Evolutionary conservation across 2,797 vertebrate species (phyloP), one percentile per base, ranked within the genome.

Genomic region (Myioborus miniatus): DNA sequence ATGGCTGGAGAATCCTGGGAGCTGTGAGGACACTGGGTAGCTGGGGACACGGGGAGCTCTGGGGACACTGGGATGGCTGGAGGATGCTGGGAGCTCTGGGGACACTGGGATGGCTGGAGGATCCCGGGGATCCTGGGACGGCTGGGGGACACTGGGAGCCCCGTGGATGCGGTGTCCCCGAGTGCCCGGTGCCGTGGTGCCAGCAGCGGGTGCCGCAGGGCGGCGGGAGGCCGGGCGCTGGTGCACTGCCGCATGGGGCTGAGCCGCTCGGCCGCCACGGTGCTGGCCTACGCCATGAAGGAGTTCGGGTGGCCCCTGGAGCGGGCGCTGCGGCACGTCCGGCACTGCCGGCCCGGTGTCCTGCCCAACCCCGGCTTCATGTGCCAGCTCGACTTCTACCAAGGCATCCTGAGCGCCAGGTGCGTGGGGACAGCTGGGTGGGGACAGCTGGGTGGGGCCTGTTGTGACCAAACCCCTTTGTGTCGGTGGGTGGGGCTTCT

Each of bases 231-330:
- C 83, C 98, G 98, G 1, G 98, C 98, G 47, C 96, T 99, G 83
- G 99, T 99, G 56, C 99, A 99, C 97, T 99, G 99, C 94, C 99
- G 99, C 94, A 99, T 99, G 99, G 99, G 99, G 2, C 98, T 99
- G 95, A 99, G 99, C 76, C 99, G 99, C 91, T 99, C 99, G 0
- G 98, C 99, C 0, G 99, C 99, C 95, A 99, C 99, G 0, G 99
- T 99, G 89, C 97, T 99, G 9, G 99, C 99, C 22, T 99, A 99
- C 1, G 98, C 98, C 97, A 99, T 99, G 99, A 99, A 99, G 97
- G 98, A 99, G 90, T 98, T 98, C 2, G 97, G 93, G 79, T 99
- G 99, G 99, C 6, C 98, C 1, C 96, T 99, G 96, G 99, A 99
- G 37, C 89, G 95, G 75, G 98, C 99, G 0, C 96, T 99, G 78